A percentile compares a stretch with the other conserved stretches of the same genome.
Evolutionary conservation across 2,797 vertebrate species (phyloP).

Genomic region (Pseudopleuronectes americanus): DNA sequence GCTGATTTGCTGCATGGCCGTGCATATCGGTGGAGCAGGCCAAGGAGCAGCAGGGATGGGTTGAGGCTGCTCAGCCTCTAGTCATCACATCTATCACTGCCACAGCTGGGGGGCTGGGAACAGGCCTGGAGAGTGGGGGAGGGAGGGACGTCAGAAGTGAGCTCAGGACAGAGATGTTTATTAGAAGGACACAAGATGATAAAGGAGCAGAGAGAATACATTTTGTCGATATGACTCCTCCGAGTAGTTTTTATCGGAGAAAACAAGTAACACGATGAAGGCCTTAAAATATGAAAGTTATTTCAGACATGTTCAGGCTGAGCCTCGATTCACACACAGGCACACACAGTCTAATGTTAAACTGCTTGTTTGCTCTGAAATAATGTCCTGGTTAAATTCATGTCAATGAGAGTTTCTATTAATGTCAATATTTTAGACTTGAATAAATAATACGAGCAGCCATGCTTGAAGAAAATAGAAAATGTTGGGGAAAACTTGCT

Average conservation of each 20-base stretch:
- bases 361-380: neutral
- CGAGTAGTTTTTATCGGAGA: too few species aligned
- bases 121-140: slow-evolving; percentile 17
- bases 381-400: too few species aligned
- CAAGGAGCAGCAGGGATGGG: slow-evolving; percentile 72
- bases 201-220: neutral
- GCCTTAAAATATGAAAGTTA: neutral
- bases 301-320: neutral
- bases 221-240: neutral
- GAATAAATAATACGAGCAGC: too few species aligned
- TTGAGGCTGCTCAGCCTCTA: slow-evolving; percentile 62
- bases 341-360: neutral
- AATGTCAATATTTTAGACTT: too few species aligned
- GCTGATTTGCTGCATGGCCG: slow-evolving; percentile 74
- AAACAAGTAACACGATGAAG: too few species aligned
- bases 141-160: slow-evolving; percentile 9
- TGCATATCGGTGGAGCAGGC: slow-evolving; percentile 69
- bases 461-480: too few species aligned
- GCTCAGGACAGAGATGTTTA: slow-evolving; percentile 26
- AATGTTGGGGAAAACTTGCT: too few species aligned
- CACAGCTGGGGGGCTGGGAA: slow-evolving; percentile 52
- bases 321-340: neutral
- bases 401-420: too few species aligned
- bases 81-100: slow-evolving; percentile 65
- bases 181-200: slow-evolving; percentile 17